phyloP scores from a whole-genome alignment of 1,140 invertebrate species.

The Sarcophaga bullata region DNA sequence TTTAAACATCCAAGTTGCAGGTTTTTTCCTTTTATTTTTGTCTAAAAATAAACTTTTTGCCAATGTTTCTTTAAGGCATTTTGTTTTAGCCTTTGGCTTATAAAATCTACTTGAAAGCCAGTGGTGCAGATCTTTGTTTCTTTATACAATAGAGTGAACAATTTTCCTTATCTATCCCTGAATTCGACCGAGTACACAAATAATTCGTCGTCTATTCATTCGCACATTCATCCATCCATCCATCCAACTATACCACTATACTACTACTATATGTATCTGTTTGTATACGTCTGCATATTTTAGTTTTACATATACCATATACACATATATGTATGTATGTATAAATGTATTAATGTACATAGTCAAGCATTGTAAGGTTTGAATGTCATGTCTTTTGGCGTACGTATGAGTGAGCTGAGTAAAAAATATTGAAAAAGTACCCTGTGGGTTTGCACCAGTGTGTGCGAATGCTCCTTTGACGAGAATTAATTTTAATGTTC shows the following conservation, averaged over 20 bases:
- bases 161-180: too few species aligned
- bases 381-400: not conserved
- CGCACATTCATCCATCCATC: not conserved
- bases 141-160: too few species aligned
- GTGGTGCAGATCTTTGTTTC: too few species aligned
- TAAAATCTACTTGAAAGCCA: slow-evolving; percentile 3
- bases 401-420: not conserved
- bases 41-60: slow-evolving; percentile 35
- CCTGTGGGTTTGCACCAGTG: not conserved
- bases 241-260: not conserved
- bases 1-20: too few species aligned
- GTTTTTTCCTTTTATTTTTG: slow-evolving; percentile 1
- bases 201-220: not conserved
- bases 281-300: not conserved
- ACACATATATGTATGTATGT: too few species aligned
- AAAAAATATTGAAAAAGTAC: not conserved
- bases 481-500: not conserved
- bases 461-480: slow-evolving; percentile 7
- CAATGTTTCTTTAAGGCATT: slow-evolving; percentile 25
- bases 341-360: too few species aligned
- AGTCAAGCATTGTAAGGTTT: not conserved
- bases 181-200: not conserved
- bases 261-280: not conserved
- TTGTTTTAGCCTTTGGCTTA: slow-evolving; percentile 35
- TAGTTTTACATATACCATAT: too few species aligned